Conservation (phyloP, 2,113 vertebrate genomes). For the Microcebus ravelobensis region DNA sequence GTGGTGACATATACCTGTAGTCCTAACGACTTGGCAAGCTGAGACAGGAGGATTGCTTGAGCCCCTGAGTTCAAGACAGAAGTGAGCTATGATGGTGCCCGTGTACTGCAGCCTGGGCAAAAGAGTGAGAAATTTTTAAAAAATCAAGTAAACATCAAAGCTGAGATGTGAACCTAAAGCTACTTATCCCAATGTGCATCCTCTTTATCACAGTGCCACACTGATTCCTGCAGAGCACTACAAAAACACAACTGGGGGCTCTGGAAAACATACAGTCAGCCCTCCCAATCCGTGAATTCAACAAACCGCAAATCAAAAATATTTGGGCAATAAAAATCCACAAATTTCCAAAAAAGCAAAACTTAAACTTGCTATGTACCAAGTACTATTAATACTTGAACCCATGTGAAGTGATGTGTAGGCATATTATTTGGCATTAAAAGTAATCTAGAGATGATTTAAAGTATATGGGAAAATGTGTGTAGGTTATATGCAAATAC, state of each 20-base stretch:
- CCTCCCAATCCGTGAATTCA: not conserved
- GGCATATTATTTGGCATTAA: not conserved
- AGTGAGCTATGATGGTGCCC: too few species aligned
- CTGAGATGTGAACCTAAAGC: not conserved
- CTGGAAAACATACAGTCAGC: not conserved
- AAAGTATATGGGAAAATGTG: not conserved
- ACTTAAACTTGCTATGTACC: not conserved
- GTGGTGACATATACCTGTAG: too few species aligned
- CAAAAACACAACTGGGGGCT: not conserved
- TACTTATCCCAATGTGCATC: not conserved
- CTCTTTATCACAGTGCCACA: not conserved
- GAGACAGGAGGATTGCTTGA: too few species aligned
- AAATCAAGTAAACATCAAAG: not conserved
- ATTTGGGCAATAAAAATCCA: not conserved
- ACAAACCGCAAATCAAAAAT: not conserved
- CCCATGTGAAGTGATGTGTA: not conserved
- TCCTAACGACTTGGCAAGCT: too few species aligned
- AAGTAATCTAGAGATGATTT: not conserved
- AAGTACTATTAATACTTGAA: not conserved
- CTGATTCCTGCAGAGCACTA: not conserved
- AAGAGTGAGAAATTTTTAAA: not conserved
- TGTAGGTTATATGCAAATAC: not conserved
- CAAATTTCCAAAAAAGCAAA: not conserved
- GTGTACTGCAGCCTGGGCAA: too few species aligned
- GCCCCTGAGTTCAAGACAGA: too few species aligned